These are phyloP conservation scores for Poicephalus meyeri DNA, from an alignment of 2,113 vertebrate species.

Conservation along the genomic window DNA sequence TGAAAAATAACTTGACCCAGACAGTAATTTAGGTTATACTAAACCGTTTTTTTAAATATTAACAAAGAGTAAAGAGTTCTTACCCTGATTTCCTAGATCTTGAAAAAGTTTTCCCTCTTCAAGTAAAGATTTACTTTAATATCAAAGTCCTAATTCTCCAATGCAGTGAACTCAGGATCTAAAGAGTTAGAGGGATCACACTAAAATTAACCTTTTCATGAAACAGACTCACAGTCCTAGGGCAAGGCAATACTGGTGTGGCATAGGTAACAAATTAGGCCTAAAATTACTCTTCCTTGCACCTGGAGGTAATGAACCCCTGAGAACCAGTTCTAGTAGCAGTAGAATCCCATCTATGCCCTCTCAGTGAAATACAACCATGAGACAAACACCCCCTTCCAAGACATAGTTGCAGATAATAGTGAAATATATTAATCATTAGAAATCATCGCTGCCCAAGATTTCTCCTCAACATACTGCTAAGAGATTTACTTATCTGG, in stretches of 20 bases:
- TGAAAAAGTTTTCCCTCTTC: not conserved
- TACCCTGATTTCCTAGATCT: not conserved
- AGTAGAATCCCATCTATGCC: not conserved
- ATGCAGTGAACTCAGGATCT: not conserved
- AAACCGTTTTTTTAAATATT: not conserved
- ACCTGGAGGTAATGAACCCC: not conserved
- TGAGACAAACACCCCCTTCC: not conserved
- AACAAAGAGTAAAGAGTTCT: not conserved
- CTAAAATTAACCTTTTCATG: not conserved
- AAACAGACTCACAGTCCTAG: not conserved
- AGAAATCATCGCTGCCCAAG: not conserved
- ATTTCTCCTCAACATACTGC: not conserved
- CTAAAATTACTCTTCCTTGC: not conserved
- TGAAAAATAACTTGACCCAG: slow-evolving; percentile 15
- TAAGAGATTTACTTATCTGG: not conserved
- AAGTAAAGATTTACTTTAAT: not conserved
- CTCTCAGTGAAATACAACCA: not conserved
- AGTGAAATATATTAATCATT: not conserved
- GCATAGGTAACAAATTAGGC: not conserved
- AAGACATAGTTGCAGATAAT: not conserved
- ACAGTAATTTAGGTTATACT: not conserved
- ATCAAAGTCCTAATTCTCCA: not conserved
- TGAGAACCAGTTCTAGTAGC: not conserved
- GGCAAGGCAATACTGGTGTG: not conserved
- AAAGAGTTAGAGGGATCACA: not conserved